Conservation (phyloP, 2,113 vertebrate genomes). For the Caranx ignobilis region DNA sequence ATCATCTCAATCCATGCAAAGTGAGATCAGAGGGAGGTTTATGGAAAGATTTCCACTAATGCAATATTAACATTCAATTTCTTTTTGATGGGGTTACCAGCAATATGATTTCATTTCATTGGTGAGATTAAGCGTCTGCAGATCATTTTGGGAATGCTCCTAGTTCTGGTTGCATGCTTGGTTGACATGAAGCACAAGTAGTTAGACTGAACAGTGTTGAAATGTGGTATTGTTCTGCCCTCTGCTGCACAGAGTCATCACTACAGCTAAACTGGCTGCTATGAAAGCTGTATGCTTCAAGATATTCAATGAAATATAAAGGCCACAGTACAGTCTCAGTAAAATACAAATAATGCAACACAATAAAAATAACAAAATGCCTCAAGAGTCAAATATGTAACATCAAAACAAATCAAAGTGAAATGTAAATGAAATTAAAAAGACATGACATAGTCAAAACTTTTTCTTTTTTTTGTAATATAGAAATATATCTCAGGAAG, state of each 20-base stretch:
- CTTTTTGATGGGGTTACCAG: slow-evolving; percentile 49
- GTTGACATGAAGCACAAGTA: neutral
- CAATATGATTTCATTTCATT: slow-evolving; percentile 39
- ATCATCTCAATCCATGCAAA: slow-evolving; percentile 72
- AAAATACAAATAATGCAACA: neutral
- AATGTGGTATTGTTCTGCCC: slow-evolving; percentile 66
- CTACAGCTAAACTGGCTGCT: slow-evolving; percentile 25
- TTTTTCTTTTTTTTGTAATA: too few species aligned
- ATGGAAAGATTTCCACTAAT: slow-evolving; percentile 66
- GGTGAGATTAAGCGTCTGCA: slow-evolving; percentile 48
- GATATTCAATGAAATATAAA: neutral
- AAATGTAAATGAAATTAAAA: too few species aligned
- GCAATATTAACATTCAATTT: slow-evolving; percentile 74
- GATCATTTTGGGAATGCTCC: slow-evolving; percentile 46
- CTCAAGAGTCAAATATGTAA: too few species aligned
- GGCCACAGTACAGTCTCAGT: neutral
- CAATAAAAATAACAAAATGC: too few species aligned
- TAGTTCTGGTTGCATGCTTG: neutral
- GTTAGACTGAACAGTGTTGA: neutral
- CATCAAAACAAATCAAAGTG: too few species aligned
- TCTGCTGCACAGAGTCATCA: slow-evolving; percentile 62
- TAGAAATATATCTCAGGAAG: too few species aligned
- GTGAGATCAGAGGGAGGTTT: slow-evolving; percentile 65
- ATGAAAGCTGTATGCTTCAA: neutral
- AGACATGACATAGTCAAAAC: too few species aligned